Base-by-base conservation (phyloP, 2,888 invertebrate genomes). In the Autographa pulchrina region DNA sequence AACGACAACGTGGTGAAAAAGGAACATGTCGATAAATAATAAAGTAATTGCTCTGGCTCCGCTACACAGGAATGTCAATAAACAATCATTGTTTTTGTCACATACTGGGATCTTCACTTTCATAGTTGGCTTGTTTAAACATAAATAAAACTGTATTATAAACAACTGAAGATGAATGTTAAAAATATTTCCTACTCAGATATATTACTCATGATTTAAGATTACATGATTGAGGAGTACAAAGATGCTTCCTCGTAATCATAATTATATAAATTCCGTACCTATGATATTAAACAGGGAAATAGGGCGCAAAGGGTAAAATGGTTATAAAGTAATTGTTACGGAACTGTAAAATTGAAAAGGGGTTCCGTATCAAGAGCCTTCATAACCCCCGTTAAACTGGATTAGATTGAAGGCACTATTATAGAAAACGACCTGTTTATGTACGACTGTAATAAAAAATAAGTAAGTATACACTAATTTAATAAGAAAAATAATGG, bases 331-430 rank as follows among this genome's bases (percentile, higher is more conserved):
- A 69, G 65, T 72, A 71, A 75, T 79, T 74, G 72, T 78, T 64
- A 80, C 52, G 68, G 68, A 63, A 62, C 67, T 78, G 75, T 75
- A 70, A 78, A 80, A 82, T 80, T 82, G 75, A 70, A 75, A 75
- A 69, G 72, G 74, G 70, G 61, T 32, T 60, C 38, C 61, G 65
- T 61, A 43, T 66, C 70, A 60, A 61, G 62, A 69, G 18, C 62
- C 63, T 67, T 41, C 20, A 56, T 64, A 80, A 75, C 60, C 69
- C 68, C 70, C 67, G 72, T 70, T 73, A 74, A 72, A 82, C 78
- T 75, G 63, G 52, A 78, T 74, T 70, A 64, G 63, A 80, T 72
- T 75, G 71, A 72, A 78, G 71, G 65, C 72, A 65, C 62, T 67
- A 74, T 68, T 80, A 70, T 31, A 71, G 68, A 68, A 75, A 58